phyloP scores from a whole-genome alignment of 2,888 invertebrate genomes.

The Uloborus plumipes region DNA sequence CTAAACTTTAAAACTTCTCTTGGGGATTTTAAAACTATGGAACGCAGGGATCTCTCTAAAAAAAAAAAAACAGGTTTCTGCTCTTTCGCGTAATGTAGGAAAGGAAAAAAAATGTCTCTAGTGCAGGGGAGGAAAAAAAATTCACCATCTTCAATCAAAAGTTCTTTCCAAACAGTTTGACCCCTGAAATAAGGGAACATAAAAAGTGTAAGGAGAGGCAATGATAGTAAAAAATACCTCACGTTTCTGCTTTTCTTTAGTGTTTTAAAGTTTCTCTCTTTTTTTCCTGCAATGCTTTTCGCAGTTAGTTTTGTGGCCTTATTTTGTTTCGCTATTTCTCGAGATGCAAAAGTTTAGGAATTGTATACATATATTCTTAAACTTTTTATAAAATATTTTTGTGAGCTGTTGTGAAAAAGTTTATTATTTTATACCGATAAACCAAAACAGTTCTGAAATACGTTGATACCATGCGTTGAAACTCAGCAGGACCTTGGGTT shows the following conservation, averaged over 20 bases:
- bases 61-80: slow-evolving; percentile 22
- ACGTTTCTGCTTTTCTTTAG: slow-evolving; percentile 10
- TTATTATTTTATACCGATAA: no score
- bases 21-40: slow-evolving; percentile 52
- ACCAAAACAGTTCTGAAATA: no score
- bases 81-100: slow-evolving; percentile 25
- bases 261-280: slow-evolving; percentile 2
- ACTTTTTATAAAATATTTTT: no score
- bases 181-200: slow-evolving; percentile 44
- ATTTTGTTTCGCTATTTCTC: no score
- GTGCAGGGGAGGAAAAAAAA: slow-evolving; percentile 31
- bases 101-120: slow-evolving; percentile 12
- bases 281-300: slow-evolving; percentile 4
- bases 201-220: slow-evolving; percentile 34
- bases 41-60: slow-evolving; percentile 23
- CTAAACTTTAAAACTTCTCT: slow-evolving; percentile 55
- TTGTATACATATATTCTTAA: no score
- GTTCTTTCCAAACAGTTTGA: slow-evolving; percentile 62
- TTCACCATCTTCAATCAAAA: slow-evolving; percentile 48
- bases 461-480: no score
- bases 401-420: no score
- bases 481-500: no score
- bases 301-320: not conserved
- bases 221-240: slow-evolving; percentile 58
- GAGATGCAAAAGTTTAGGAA: no score